Percentiles rank a stretch among this genome's conserved stretches.
These are phyloP conservation scores for Sympetrum striolatum DNA, from an alignment of 2,888 invertebrate species.

Conservation along the genomic window DNA sequence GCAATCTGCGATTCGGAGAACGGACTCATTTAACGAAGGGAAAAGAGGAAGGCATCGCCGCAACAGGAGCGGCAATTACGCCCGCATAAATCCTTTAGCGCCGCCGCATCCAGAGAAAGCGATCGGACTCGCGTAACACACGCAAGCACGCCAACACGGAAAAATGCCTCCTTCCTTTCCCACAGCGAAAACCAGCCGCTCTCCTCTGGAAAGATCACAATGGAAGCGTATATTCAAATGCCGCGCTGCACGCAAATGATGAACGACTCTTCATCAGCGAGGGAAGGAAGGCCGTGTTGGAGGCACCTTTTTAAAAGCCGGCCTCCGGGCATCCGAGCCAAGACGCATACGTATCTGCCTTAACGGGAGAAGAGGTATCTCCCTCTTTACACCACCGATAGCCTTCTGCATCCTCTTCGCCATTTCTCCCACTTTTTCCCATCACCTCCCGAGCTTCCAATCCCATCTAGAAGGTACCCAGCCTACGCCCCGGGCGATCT, in stretches of 20 bases:
- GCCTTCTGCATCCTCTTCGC: background rate
- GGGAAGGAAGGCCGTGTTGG: background rate
- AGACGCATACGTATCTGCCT: background rate
- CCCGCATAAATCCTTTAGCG: constrained; percentile 11
- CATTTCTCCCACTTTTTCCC: background rate
- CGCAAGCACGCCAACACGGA: background rate
- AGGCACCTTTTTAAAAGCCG: background rate
- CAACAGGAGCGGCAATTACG: constrained; percentile 34
- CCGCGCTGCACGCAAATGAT: constrained; percentile 9
- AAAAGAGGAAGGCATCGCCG: background rate
- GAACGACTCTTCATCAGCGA: constrained; percentile 17
- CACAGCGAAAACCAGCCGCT: background rate
- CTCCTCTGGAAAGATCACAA: background rate
- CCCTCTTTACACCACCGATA: background rate
- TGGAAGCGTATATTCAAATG: constrained; percentile 30
- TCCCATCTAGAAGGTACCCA: background rate
- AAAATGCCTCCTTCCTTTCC: background rate
- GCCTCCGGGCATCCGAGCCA: background rate
- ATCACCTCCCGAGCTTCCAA: background rate
- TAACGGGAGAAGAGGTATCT: background rate
- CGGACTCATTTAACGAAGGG: background rate
- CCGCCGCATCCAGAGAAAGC: background rate
- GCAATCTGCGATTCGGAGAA: background rate
- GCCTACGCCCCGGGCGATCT: background rate
- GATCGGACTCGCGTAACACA: background rate